Evolutionary conservation across 2,113 vertebrate species (phyloP), one percentile per base, ranked within the genome.

Genomic region (Actinemys pallida): DNA sequence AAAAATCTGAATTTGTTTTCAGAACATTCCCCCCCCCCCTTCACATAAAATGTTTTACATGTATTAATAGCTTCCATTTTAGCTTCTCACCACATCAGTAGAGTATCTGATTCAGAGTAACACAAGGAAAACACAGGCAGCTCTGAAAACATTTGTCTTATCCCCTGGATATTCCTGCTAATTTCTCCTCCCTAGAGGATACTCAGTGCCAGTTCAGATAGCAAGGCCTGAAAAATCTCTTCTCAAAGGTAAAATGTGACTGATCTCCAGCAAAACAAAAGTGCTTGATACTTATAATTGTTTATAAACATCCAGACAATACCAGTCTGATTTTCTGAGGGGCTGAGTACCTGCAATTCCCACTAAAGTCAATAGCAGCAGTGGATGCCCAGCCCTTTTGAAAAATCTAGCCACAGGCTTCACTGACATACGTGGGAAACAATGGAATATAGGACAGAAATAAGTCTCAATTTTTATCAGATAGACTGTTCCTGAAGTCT

Each of bases 391-490:
- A 57, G 16, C 22, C 1, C 69, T 81, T 81, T 53, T 49, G 24
- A 87, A 89, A 84, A 84, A 54, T n/a, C 25, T 50, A 35, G 42
- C 24, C 4, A 4, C 54, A 45, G 25, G 72, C 81, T 75, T 76
- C 10, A 19, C 25, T 47, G 69, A 75, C 29, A 29, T 47, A 35
- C 9, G 17, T 83, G 83, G 79, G 79, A 83, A 42, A 10, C 45
- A 27, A 11, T 59, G 57, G 31, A 80, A 83, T 75, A 87, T 59
- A 45, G 42, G 86, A 79, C 0, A 0, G 3, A 5, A 31, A 82
- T 65, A 62, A 49, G 76, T 0, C 0, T 35, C 31, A 62, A 80
- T 42, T 19, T 59, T 42, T 75, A 49, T 62, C 62, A 19, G 72
- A 59, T 50, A 49, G 83, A 47, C n/a, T 45, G 57, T 19, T 83